Evolutionary conservation across 2,113 vertebrate genomes (phyloP), one percentile per base, ranked within the genome.

Genomic region (Scomber colias): DNA sequence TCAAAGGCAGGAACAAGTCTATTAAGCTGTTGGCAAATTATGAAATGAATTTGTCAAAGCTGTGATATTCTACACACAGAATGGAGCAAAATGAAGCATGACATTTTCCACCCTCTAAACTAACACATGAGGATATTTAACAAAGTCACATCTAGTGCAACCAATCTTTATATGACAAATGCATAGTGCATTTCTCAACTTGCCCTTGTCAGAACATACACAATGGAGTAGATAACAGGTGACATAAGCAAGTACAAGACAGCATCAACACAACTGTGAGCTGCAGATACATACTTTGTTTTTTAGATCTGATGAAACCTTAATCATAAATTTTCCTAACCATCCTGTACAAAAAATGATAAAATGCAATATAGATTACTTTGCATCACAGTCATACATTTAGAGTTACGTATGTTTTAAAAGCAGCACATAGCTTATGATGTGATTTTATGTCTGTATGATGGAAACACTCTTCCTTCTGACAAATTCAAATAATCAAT

Each of bases 401-500:
- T 27, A 54, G 10, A 54, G 4, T 35, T 17, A 0, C 49, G 14
- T 51, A 49, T 10, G 44, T 74, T 67, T 63, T 15, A 62, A 79
- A 67, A 31, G 59, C 76, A 54, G 61, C 57, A 55, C 5, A 14
- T 24, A 45, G 12, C 24, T 16, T 21, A 40, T 60, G 17, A 45
- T 27, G n/a, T 17, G 19, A 77, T 35, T 71, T 59, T 45, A 56
- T 70, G 11, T 53, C 69, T n/a, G n/a, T 31, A 13, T 50, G 1
- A 46, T 21, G 30, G 69, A 11, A 59, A 73, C 30, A 30, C 4
- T 67, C 71, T 75, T 27, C 21, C 19, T 68, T 1, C 9, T 0
- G 3, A 73, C 50, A 73, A 62, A 68, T 44, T 35, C 24, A 59
- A 27, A 71, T 72, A 24, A 76, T 61, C 21, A 19, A n/a, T 16